phyloP scores from a whole-genome alignment of 2,113 vertebrate species.

The Electrona antarctica region DNA sequence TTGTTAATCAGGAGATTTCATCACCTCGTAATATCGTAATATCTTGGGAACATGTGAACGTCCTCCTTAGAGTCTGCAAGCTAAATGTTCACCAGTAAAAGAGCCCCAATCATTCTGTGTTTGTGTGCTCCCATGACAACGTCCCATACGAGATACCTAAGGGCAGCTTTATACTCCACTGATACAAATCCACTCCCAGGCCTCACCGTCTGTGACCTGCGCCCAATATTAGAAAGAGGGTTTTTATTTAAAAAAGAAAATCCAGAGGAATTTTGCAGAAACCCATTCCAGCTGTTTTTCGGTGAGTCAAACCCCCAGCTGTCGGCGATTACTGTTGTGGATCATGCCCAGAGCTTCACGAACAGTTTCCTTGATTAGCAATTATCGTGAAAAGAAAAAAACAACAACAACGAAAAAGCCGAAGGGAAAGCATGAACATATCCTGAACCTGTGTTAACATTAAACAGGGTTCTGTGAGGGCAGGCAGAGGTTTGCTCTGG shows the following conservation, averaged over 20 bases:
- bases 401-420: slow-evolving; percentile 25
- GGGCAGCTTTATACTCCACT: slow-evolving; percentile 15
- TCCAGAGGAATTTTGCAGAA: slow-evolving; percentile 45
- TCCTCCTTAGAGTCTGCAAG: slow-evolving; percentile 6
- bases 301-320: slow-evolving; percentile 65
- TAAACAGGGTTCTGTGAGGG: slow-evolving; percentile 58
- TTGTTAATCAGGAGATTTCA: slow-evolving; percentile 64
- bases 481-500: slow-evolving; percentile 58
- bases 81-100: slow-evolving; percentile 32
- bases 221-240: slow-evolving; percentile 48
- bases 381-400: slow-evolving; percentile 60
- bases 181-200: slow-evolving; percentile 45
- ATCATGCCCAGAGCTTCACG: slow-evolving; percentile 54
- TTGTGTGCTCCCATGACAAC: slow-evolving; percentile 8
- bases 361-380: slow-evolving; percentile 73
- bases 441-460: slow-evolving; percentile 65
- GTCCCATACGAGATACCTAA: slow-evolving; percentile 15
- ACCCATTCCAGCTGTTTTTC: slow-evolving; percentile 62
- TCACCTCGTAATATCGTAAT: slow-evolving; percentile 39
- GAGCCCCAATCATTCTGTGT: slow-evolving; percentile 15
- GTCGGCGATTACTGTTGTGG: slow-evolving; percentile 67
- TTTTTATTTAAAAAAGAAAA: slow-evolving; percentile 14
- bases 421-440: slow-evolving; percentile 51
- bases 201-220: slow-evolving; percentile 63
- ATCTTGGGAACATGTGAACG: slow-evolving; percentile 36